Evolutionary conservation across 2,797 vertebrate species (phyloP).

Genomic region (Sternotherus odoratus): DNA sequence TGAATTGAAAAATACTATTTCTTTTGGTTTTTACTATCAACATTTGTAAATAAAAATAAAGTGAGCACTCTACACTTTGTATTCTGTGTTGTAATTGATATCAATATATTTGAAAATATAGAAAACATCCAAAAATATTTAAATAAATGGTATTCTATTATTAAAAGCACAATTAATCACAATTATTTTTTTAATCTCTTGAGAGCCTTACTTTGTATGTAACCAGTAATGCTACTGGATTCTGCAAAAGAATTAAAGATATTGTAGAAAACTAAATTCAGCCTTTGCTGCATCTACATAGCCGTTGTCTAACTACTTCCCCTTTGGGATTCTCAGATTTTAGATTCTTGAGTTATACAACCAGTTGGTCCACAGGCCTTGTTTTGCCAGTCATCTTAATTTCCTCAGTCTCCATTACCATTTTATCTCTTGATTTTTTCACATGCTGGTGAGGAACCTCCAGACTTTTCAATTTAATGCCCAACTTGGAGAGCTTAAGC

Average conservation of each 20-base stretch:
- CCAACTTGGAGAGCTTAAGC: not conserved
- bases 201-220: not conserved
- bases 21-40: too few species aligned
- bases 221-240: not conserved
- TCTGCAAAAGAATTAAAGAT: not conserved
- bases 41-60: too few species aligned
- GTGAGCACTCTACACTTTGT: too few species aligned
- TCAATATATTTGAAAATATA: too few species aligned
- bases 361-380: not conserved
- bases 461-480: conserved; percentile 30
- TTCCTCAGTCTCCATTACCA: not conserved
- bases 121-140: too few species aligned
- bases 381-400: not conserved
- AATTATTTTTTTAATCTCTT: too few species aligned
- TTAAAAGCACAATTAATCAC: too few species aligned
- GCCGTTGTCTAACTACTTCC: not conserved
- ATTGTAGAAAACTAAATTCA: not conserved
- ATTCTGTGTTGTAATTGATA: too few species aligned
- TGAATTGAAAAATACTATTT: too few species aligned
- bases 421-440: not conserved
- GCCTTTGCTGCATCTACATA: not conserved
- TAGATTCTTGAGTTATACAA: not conserved
- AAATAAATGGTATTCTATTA: too few species aligned
- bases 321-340: not conserved
- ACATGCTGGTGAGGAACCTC: not conserved